These are phyloP conservation scores for Drosophila pseudotakahashii DNA, from an alignment of 2,888 invertebrate genomes.

Conservation along the genomic window DNA sequence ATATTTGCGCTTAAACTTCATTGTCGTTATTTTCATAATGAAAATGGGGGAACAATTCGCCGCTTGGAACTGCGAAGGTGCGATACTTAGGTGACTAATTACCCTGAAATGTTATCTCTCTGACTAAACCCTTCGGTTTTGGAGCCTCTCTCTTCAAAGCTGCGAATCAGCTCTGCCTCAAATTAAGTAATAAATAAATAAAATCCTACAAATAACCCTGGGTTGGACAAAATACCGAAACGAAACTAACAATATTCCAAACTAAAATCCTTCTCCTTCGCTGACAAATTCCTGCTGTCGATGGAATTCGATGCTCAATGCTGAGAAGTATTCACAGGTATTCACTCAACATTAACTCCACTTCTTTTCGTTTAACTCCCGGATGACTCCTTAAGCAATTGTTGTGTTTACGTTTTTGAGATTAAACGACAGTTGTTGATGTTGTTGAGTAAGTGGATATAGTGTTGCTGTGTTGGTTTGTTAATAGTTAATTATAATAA, in stretches of 20 bases:
- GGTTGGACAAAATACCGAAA: slow-evolving; percentile 23
- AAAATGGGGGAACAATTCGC: slow-evolving; percentile 73
- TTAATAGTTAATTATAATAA: slow-evolving; percentile 62
- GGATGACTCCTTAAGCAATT: slow-evolving; percentile 23
- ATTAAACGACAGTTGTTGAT: slow-evolving; percentile 39
- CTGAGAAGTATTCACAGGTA: slow-evolving; percentile 15
- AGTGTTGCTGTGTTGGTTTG: slow-evolving; percentile 56
- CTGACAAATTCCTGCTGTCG: slow-evolving; percentile 23
- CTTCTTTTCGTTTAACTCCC: slow-evolving; percentile 35
- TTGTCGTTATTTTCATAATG: slow-evolving; percentile 83
- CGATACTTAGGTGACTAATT: slow-evolving; percentile 36
- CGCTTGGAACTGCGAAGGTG: slow-evolving; percentile 38
- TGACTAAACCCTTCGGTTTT: slow-evolving; percentile 2
- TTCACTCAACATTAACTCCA: slow-evolving; percentile 41
- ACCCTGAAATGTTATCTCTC: slow-evolving; percentile 27
- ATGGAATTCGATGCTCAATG: slow-evolving; percentile 26
- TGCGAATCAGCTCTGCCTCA: slow-evolving; percentile 47
- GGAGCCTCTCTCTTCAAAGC: slow-evolving; percentile 42
- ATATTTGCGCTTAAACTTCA: slow-evolving; percentile 84
- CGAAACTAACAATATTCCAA: slow-evolving; percentile 20
- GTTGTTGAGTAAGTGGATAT: slow-evolving; percentile 51
- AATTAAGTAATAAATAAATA: slow-evolving; percentile 55
- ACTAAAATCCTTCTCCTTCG: slow-evolving; percentile 32
- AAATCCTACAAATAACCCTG: slow-evolving; percentile 22
- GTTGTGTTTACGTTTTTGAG: slow-evolving; percentile 17